A percentile compares a stretch with the other conserved stretches of the same genome.
Evolutionary conservation across 1,140 invertebrate genomes (phyloP).

Genomic region (Gyrodactylus salaris): DNA sequence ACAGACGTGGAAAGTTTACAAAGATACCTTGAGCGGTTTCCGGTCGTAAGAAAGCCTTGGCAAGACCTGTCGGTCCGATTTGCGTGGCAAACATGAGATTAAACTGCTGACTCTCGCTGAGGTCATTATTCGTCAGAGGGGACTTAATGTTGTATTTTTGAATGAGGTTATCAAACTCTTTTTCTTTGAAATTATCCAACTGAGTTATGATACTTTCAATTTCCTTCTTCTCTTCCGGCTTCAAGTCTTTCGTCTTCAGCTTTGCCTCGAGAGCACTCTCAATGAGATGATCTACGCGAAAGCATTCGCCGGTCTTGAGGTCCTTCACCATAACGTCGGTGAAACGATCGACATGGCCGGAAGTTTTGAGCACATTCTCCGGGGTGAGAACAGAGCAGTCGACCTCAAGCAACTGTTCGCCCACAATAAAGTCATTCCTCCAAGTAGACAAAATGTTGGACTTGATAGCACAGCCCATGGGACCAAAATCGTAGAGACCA

Average conservation of each 20-base stretch:
- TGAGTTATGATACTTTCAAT: slow-evolving; percentile 11
- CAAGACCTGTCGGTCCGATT: slow-evolving; percentile 65
- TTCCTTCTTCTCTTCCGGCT: neutral
- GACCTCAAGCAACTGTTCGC: slow-evolving; percentile 93
- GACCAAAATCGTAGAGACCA: slow-evolving; percentile 81
- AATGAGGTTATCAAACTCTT: slow-evolving; percentile 50
- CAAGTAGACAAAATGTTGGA: slow-evolving; percentile 63
- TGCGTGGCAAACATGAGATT: slow-evolving; percentile 92
- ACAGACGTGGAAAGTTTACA: slow-evolving; percentile 75
- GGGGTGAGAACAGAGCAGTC: slow-evolving; percentile 87
- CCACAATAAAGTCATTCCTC: slow-evolving; percentile 75
- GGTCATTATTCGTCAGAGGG: slow-evolving; percentile 59
- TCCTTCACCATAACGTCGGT: slow-evolving; percentile 98
- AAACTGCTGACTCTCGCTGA: slow-evolving; percentile 74
- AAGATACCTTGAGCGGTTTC: slow-evolving; percentile 98
- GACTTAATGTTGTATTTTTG: slow-evolving; percentile 64
- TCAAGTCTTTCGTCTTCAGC: neutral
- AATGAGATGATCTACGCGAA: slow-evolving; percentile 83
- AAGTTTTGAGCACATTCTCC: slow-evolving; percentile 72
- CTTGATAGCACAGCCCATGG: slow-evolving; percentile 93
- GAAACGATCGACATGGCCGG: slow-evolving; percentile 90
- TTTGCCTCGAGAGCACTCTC: slow-evolving; percentile 25
- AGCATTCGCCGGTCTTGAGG: slow-evolving; percentile 67
- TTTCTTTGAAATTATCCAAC: slow-evolving; percentile 49
- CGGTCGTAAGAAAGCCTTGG: slow-evolving; percentile 70